Percentiles rank a stretch among this genome's conserved stretches.
These are phyloP conservation scores for Caenorhabditis uteleia DNA, from an alignment of 2,888 invertebrate species.

Conservation along the genomic window DNA sequence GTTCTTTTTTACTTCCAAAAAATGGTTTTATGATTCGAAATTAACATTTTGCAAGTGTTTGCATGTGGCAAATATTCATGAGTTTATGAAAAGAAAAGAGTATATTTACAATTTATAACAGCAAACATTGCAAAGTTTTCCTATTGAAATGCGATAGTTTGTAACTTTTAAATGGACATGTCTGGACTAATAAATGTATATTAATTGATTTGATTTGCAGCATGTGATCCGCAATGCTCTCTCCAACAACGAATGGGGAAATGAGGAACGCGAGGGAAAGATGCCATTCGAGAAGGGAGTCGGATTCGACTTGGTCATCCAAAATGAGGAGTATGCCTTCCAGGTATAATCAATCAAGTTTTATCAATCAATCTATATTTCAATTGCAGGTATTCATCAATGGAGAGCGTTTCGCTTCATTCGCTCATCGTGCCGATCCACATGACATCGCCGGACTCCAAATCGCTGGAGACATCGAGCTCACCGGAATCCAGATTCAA, in stretches of 20 bases:
- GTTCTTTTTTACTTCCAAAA: not conserved
- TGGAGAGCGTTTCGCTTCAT: slow-evolving; percentile 69
- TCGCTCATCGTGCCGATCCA: slow-evolving; percentile 69
- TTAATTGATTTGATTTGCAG: slow-evolving; percentile 22
- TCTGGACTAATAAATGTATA: not conserved
- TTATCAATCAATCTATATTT: not conserved
- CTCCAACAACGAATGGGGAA: slow-evolving; percentile 65
- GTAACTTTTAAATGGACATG: too few species aligned
- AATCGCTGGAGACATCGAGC: slow-evolving; percentile 67
- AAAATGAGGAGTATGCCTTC: slow-evolving; percentile 69
- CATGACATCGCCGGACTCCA: slow-evolving; percentile 68
- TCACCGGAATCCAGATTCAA: slow-evolving; percentile 67
- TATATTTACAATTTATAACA: not conserved
- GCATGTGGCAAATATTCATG: too few species aligned
- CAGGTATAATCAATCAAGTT: slow-evolving; percentile 31
- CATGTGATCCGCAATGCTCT: slow-evolving; percentile 60
- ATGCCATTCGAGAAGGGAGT: slow-evolving; percentile 68
- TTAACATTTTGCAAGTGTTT: not conserved
- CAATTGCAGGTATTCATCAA: slow-evolving; percentile 67
- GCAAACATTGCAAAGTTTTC: not conserved
- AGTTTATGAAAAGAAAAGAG: too few species aligned
- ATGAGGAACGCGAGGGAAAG: slow-evolving; percentile 69
- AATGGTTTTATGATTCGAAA: too few species aligned
- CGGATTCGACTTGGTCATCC: slow-evolving; percentile 67
- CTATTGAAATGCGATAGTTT: not conserved